Percentiles rank a stretch among this genome's conserved stretches.
phyloP scores from a whole-genome alignment of 1,140 invertebrate species.

The Drosophila chauvacae region DNA sequence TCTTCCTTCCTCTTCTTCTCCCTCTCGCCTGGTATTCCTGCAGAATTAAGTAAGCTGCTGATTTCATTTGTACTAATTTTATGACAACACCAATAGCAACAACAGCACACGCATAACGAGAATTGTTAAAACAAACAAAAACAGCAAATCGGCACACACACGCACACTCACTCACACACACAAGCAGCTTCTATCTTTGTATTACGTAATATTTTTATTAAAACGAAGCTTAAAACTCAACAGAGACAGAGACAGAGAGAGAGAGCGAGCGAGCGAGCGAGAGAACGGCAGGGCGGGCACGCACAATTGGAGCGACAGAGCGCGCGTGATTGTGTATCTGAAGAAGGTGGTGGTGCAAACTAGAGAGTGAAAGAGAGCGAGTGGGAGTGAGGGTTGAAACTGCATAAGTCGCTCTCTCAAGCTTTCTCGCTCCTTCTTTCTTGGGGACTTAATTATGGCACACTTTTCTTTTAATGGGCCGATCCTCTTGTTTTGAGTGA shows the following conservation, averaged over 20 bases:
- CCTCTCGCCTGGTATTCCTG: neutral
- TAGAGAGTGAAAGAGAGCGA: constrained; percentile 18
- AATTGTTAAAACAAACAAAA: constrained; percentile 64
- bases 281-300: constrained; percentile 26
- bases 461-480: constrained; percentile 25
- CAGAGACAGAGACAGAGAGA: constrained; percentile 27
- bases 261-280: constrained; percentile 21
- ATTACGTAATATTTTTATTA: constrained; percentile 82
- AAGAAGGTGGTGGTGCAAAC: constrained; percentile 32
- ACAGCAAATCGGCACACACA: constrained; percentile 42
- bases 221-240: constrained; percentile 77
- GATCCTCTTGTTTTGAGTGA: constrained; percentile 48
- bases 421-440: constrained; percentile 1
- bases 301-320: constrained; percentile 40
- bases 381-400: constrained; percentile 33
- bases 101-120: constrained; percentile 10
- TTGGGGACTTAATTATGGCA: constrained; percentile 42
- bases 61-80: constrained; percentile 61
- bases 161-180: constrained; percentile 18
- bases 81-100: constrained; percentile 32
- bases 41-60: constrained; percentile 31
- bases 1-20: neutral
- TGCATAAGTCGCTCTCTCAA: constrained; percentile 34
- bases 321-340: constrained; percentile 33
- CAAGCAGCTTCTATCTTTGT: constrained; percentile 67